Percentiles rank a stretch among this genome's conserved stretches.
Conservation (phyloP, 2,797 vertebrate species). For the Dryobates pubescens region DNA sequence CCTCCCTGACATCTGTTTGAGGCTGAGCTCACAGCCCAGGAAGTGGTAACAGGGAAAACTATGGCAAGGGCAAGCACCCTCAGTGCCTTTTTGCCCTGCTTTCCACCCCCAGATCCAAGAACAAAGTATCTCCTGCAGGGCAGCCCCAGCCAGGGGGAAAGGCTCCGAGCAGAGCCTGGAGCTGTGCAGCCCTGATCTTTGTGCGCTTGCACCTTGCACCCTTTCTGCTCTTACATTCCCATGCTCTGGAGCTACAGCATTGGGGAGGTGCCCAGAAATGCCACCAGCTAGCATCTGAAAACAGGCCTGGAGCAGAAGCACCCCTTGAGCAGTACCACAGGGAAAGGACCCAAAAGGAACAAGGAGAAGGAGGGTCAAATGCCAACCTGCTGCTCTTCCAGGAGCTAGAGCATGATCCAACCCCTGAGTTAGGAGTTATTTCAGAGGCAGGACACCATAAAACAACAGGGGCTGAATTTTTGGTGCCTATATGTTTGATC, state of each 20-base stretch:
- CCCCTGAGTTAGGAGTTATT: not conserved
- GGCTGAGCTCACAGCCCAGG: not conserved
- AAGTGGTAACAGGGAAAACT: not conserved
- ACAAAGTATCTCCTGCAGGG: not conserved
- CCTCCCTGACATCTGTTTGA: not conserved
- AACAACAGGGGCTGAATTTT: not conserved
- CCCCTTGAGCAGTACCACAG: not conserved
- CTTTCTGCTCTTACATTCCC: not conserved
- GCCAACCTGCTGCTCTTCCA: not conserved
- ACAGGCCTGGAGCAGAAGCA: not conserved
- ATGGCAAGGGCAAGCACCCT: not conserved
- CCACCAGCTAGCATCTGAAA: not conserved
- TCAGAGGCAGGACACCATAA: not conserved
- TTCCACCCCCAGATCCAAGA: not conserved
- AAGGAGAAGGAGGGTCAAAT: accelerated
- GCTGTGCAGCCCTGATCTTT: not conserved
- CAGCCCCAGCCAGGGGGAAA: not conserved
- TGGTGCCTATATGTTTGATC: not conserved
- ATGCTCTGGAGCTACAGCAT: not conserved
- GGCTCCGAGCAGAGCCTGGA: not conserved
- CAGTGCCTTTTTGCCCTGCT: accelerated
- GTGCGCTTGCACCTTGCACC: not conserved
- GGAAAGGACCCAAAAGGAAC: not conserved
- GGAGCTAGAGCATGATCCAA: not conserved
- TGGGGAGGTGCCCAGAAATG: not conserved